phyloP scores from a whole-genome alignment of 2,888 invertebrate genomes.

The Archips crataeganus region DNA sequence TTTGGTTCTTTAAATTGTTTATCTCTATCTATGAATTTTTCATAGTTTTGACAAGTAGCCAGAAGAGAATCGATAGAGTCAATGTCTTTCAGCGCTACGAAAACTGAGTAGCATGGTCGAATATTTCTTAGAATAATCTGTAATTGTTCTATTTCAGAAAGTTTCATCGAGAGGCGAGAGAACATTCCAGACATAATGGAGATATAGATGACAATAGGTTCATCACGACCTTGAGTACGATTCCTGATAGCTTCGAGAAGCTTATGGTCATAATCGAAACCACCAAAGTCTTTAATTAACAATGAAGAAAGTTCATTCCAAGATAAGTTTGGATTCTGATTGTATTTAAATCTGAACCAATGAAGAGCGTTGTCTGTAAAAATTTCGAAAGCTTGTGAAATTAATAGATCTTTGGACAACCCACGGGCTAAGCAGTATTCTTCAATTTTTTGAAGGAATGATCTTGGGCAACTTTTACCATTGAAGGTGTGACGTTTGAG shows the following conservation, averaged over 20 bases:
- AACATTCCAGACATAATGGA: too few relatives aligned
- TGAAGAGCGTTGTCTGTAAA: background rate
- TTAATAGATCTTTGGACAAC: background rate
- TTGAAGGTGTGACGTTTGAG: background rate
- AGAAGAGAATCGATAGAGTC: too few relatives aligned
- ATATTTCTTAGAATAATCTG: too few relatives aligned
- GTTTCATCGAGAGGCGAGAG: too few relatives aligned
- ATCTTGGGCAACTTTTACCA: background rate
- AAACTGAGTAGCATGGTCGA: too few relatives aligned
- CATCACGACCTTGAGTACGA: too few relatives aligned
- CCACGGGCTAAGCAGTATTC: background rate
- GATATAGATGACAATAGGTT: too few relatives aligned
- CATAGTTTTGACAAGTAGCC: too few relatives aligned
- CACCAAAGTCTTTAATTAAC: background rate
- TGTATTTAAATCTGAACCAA: background rate
- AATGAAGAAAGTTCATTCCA: background rate
- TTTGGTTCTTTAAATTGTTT: slow-evolving; percentile 4
- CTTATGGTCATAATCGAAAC: too few relatives aligned
- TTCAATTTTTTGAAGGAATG: background rate
- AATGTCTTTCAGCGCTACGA: too few relatives aligned
- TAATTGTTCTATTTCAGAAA: background rate
- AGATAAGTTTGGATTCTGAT: background rate
- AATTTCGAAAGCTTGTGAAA: background rate
- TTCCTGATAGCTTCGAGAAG: too few relatives aligned
- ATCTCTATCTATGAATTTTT: background rate